Evolutionary conservation across 2,888 invertebrate species (phyloP).

Genomic region (Heliconius sara): DNA sequence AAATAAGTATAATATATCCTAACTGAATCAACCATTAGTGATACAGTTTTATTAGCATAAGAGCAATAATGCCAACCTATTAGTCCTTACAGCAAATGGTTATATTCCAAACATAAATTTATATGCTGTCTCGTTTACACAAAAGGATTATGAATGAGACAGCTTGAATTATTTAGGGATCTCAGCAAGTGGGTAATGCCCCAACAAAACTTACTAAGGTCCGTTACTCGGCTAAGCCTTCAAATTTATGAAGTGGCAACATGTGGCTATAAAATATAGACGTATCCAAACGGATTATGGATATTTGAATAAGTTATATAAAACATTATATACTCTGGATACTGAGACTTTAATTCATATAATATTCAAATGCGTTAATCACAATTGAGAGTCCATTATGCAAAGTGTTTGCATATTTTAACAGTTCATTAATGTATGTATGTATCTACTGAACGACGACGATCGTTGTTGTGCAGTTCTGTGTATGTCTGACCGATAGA

Average conservation of each 20-base stretch:
- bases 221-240: conserved; percentile 44
- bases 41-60: conserved; percentile 35
- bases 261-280: conserved; percentile 47
- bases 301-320: conserved; percentile 41
- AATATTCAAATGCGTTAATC: conserved; percentile 28
- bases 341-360: conserved; percentile 17
- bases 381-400: conserved; percentile 27
- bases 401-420: conserved; percentile 23
- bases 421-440: not conserved
- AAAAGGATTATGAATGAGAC: conserved; percentile 38
- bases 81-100: conserved; percentile 39
- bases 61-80: conserved; percentile 40
- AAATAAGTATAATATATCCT: not conserved
- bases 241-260: conserved; percentile 51
- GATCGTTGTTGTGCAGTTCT: not conserved
- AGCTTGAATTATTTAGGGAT: conserved; percentile 42
- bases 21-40: conserved; percentile 15
- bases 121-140: conserved; percentile 31
- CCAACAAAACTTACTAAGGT: conserved; percentile 46
- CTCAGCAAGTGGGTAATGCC: conserved; percentile 41
- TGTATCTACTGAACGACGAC: not conserved
- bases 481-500: not conserved
- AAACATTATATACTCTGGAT: conserved; percentile 24
- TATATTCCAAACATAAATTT: conserved; percentile 41
- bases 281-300: conserved; percentile 40